phyloP scores from a whole-genome alignment of 2,888 invertebrate species.

The Siphlonurus alternatus region DNA sequence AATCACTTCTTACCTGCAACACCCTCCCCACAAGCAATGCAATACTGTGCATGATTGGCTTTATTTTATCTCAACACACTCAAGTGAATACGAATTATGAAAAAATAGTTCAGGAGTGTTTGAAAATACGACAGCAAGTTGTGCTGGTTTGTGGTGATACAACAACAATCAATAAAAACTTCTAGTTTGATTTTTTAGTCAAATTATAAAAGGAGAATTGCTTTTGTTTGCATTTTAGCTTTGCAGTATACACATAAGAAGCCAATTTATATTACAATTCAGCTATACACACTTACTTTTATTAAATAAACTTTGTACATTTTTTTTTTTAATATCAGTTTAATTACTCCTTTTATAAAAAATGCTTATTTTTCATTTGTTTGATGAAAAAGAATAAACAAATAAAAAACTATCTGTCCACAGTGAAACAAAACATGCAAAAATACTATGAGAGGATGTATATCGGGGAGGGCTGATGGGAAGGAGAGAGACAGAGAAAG shows the following conservation, averaged over 20 bases:
- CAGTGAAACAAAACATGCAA: neutral
- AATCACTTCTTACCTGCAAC: neutral
- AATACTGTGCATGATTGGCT: neutral
- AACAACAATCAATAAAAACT: neutral
- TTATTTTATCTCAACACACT: neutral
- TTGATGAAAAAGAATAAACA: neutral
- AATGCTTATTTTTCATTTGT: neutral
- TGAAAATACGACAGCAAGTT: neutral
- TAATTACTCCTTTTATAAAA: neutral
- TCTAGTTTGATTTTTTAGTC: neutral
- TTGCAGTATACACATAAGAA: neutral
- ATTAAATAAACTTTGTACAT: neutral
- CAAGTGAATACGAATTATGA: neutral
- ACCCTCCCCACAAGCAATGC: neutral
- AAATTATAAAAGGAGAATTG: neutral
- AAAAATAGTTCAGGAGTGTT: neutral
- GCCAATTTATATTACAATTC: neutral
- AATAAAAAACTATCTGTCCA: neutral
- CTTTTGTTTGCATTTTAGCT: neutral
- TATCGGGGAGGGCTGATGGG: neutral
- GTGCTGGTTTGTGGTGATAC: slow-evolving; percentile 1
- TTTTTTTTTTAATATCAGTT: neutral
- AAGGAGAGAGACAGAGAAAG: neutral
- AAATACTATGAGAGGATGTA: neutral
- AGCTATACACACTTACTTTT: neutral